Conservation (phyloP, 2,113 vertebrate species). For the Psettodes erumei region DNA sequence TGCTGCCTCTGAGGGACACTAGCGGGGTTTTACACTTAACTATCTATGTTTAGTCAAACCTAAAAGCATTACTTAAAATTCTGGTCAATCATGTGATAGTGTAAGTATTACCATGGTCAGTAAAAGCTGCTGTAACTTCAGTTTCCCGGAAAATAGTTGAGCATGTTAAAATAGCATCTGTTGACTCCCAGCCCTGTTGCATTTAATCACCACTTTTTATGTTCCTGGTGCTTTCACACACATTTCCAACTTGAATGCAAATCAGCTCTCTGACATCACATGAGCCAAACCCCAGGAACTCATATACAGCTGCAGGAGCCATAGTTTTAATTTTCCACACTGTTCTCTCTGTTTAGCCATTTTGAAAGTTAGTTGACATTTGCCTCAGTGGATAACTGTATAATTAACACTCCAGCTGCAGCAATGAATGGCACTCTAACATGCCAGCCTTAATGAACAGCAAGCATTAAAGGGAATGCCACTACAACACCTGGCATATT, state of each 20-base stretch:
- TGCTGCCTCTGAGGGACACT: too few species aligned
- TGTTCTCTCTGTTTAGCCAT: slow-evolving; percentile 16
- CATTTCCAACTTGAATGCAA: slow-evolving; percentile 18
- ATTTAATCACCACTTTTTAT: slow-evolving; percentile 6
- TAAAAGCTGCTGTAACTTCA: too few species aligned
- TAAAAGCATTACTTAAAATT: too few species aligned
- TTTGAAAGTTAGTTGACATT: slow-evolving; percentile 41
- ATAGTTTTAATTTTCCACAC: slow-evolving; percentile 21
- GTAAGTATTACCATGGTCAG: not conserved
- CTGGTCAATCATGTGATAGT: not conserved
- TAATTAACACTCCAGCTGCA: slow-evolving; percentile 27
- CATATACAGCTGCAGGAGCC: slow-evolving; percentile 37
- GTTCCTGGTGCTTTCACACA: not conserved
- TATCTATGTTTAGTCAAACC: not conserved
- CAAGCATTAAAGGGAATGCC: not conserved
- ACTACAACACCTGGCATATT: slow-evolving; percentile 1
- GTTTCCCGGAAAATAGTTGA: not conserved
- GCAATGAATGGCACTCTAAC: slow-evolving; percentile 21
- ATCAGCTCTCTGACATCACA: slow-evolving; percentile 17
- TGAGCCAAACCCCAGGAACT: slow-evolving; percentile 11
- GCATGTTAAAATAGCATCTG: not conserved
- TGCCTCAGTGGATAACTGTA: slow-evolving; percentile 33
- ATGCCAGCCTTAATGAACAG: slow-evolving; percentile 9
- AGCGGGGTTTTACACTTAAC: not conserved
- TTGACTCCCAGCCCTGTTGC: slow-evolving; percentile 9